Percentiles rank a stretch among this genome's conserved stretches.
phyloP scores from a whole-genome alignment of 2,113 vertebrate species.

The Mus pahari region DNA sequence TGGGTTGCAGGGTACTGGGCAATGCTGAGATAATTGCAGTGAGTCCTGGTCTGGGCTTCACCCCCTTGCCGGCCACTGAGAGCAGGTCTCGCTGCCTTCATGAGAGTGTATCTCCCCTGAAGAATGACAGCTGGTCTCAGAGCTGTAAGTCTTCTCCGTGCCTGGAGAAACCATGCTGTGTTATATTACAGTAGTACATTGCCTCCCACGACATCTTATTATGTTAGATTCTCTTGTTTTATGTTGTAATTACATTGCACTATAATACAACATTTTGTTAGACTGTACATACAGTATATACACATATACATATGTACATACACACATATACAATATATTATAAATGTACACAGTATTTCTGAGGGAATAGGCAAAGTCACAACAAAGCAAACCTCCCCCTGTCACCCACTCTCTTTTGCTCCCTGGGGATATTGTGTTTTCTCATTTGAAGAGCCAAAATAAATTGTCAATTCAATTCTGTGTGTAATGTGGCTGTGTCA shows the following conservation, averaged over 20 bases:
- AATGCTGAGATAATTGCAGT: not conserved
- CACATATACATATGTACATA: not conserved
- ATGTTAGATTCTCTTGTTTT: not conserved
- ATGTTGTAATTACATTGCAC: not conserved
- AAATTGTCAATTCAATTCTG: conserved; percentile 35
- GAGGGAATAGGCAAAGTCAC: not conserved
- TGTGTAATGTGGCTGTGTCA: conserved; percentile 4
- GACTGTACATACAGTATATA: not conserved
- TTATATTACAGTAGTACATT: not conserved
- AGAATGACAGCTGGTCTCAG: not conserved
- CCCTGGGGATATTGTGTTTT: conserved; percentile 22
- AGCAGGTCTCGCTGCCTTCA: not conserved
- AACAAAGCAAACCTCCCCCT: not conserved
- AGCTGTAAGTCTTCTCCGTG: not conserved
- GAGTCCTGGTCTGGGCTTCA: not conserved
- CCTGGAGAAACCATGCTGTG: not conserved
- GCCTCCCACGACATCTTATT: not conserved
- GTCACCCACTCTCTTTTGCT: not conserved
- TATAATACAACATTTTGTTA: not conserved
- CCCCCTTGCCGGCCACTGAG: not conserved
- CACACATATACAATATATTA: not conserved
- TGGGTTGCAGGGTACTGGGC: not conserved
- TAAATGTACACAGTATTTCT: not conserved
- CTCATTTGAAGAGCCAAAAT: conserved; percentile 48
- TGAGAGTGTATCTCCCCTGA: not conserved